phyloP scores from a whole-genome alignment of 2,888 invertebrate species.

The Cetonia aurata region DNA sequence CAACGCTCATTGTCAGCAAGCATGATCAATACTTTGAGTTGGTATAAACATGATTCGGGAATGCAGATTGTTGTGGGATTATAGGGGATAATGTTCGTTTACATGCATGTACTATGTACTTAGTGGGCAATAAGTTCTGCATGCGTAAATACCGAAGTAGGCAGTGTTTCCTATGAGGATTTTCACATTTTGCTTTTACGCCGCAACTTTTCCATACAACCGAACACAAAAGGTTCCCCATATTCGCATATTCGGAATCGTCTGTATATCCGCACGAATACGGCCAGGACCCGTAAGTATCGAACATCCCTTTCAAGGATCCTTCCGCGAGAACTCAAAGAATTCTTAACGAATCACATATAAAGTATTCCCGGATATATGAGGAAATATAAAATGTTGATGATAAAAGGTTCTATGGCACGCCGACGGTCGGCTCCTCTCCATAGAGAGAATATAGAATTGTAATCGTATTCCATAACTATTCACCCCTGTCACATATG shows the following conservation, averaged over 20 bases:
- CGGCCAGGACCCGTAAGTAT: constrained; percentile 1
- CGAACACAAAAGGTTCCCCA: constrained; percentile 13
- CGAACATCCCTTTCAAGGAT: constrained; percentile 22
- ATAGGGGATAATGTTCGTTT: no score
- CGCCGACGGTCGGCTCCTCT: constrained; percentile 24
- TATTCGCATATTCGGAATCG: constrained; percentile 26
- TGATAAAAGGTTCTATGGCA: constrained; percentile 42
- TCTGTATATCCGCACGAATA: constrained; percentile 11
- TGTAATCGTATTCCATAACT: constrained; percentile 53
- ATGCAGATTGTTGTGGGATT: no score
- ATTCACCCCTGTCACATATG: constrained; percentile 55
- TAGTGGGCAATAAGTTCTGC: no score
- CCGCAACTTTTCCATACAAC: constrained; percentile 22
- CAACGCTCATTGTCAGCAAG: no score
- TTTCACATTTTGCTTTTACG: not conserved
- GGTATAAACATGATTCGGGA: no score
- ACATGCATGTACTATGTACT: no score
- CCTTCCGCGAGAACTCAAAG: constrained; percentile 34
- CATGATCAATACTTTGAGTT: no score
- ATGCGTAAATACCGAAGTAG: no score
- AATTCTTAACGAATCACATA: constrained; percentile 44
- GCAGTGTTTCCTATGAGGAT: no score
- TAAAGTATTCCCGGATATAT: constrained; percentile 39
- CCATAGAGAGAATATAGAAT: constrained; percentile 48
- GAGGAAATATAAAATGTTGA: constrained; percentile 45